Percentiles rank a stretch among this genome's conserved stretches.
phyloP scores from a whole-genome alignment of 2,888 invertebrate genomes.

The Perithous albicinctus region DNA sequence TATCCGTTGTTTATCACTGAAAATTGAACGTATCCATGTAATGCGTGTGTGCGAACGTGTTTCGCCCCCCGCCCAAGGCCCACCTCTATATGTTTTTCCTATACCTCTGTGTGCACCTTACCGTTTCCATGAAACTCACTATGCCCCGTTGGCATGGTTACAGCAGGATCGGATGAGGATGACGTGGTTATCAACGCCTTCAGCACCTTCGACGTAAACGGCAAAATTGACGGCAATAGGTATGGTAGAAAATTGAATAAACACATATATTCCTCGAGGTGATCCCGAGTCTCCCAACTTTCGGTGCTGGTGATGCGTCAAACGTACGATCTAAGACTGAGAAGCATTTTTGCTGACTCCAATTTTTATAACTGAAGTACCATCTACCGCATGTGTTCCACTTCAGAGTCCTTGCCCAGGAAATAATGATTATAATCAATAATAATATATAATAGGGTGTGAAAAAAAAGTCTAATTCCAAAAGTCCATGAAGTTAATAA shows the following conservation, averaged over 20 bases:
- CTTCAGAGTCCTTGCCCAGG: slow-evolving; percentile 1
- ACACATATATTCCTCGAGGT: neutral
- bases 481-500: too few species aligned
- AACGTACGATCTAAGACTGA: slow-evolving; percentile 74
- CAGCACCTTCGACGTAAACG: slow-evolving; percentile 95
- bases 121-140: slow-evolving; percentile 72
- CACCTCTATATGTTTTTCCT: slow-evolving; percentile 71
- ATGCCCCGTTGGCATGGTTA: slow-evolving; percentile 73
- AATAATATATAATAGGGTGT: too few species aligned
- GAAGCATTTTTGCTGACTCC: slow-evolving; percentile 63
- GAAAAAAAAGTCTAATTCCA: too few species aligned
- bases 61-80: slow-evolving; percentile 67
- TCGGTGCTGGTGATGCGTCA: slow-evolving; percentile 68
- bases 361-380: slow-evolving; percentile 69
- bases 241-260: slow-evolving; percentile 78
- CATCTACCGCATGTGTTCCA: slow-evolving; percentile 35
- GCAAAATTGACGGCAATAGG: slow-evolving; percentile 95
- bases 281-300: slow-evolving; percentile 17
- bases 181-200: slow-evolving; percentile 96
- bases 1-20: slow-evolving; percentile 17
- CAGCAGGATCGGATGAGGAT: slow-evolving; percentile 92
- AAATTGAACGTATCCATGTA: slow-evolving; percentile 39
- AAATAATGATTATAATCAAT: too few species aligned
- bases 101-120: slow-evolving; percentile 72
- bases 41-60: slow-evolving; percentile 70